Evolutionary conservation across 2,797 vertebrate species (phyloP), one percentile per base, ranked within the genome.

Genomic region (Gallinago solitaria): DNA sequence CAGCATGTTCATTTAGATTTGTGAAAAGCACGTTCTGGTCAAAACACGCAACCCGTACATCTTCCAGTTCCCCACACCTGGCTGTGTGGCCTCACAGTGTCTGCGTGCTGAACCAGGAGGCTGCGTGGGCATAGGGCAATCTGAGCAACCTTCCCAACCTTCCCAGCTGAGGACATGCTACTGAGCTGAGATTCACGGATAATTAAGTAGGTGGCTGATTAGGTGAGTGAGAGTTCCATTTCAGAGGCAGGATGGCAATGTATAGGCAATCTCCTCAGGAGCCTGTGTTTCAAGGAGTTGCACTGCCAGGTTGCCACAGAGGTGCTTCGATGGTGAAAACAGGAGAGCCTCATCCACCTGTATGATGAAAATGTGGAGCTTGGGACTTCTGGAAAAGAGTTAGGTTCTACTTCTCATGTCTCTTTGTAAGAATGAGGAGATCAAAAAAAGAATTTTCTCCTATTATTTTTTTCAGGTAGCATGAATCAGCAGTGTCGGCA

Each of bases 51-150:
- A 54, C 17, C 13, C 25, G 18, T 71, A 8, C 16, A 16, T 47
- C n/a, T 76, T 64, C n/a, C 50, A 27, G 27, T 25, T 64, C 39
- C 54, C 68, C 59, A 17, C 1, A 4, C 21, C 35, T 12, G 37
- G 7, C 50, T 83, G 74, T 27, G 6, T 1, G 15, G 45, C 35
- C 30, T 88, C 76, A 17, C 35, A 51, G 6, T 0, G 2, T 3
- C 5, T 1, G 1, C 1, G 19, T 11, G 17, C 77, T 45, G 60
- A 69, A 75, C 53, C 33, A 27, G 24, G 18, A 82, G 18, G 43
- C 71, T 79, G 53, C 0, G 0, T 35, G 83, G 15, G 30, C 2
- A 2, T 27, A 54, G 17, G 27, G 50, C 33, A 24, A 11, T 24
- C 67, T 89, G 32, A 41, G 45, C 21, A 70, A n/a, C 27, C 4